These are phyloP conservation scores for Calidris pugnax DNA, from an alignment of 2,113 vertebrate genomes.

Conservation along the genomic window DNA sequence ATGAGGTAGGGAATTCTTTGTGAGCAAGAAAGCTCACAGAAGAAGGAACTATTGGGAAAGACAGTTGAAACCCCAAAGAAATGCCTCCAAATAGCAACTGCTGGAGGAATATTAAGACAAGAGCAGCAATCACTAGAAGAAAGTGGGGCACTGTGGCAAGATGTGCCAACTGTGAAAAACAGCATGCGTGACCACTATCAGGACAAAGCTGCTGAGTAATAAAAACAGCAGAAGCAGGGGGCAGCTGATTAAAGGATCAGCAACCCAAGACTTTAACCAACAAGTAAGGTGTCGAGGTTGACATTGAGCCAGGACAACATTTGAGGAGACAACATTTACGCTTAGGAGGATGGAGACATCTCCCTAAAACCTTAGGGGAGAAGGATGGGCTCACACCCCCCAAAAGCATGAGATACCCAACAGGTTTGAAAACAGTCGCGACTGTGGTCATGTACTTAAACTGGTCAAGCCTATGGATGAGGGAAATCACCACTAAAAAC, in stretches of 20 bases:
- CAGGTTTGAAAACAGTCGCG: background rate
- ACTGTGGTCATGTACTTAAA: background rate
- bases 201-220: background rate
- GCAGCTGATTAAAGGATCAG: background rate
- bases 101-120: background rate
- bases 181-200: background rate
- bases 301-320: background rate
- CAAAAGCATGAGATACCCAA: background rate
- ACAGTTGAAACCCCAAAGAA: background rate
- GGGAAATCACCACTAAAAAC: background rate
- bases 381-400: background rate
- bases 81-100: background rate
- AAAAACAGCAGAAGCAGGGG: background rate
- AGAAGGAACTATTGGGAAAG: background rate
- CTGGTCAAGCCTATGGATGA: background rate
- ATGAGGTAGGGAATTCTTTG: background rate
- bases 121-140: background rate
- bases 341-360: background rate
- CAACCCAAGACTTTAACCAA: background rate
- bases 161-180: background rate
- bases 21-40: background rate
- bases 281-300: background rate
- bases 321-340: background rate
- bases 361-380: background rate
- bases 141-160: background rate